These are phyloP conservation scores for Hyperoplus lanceolatus DNA, from an alignment of 2,797 vertebrate species.

Conservation along the genomic window DNA sequence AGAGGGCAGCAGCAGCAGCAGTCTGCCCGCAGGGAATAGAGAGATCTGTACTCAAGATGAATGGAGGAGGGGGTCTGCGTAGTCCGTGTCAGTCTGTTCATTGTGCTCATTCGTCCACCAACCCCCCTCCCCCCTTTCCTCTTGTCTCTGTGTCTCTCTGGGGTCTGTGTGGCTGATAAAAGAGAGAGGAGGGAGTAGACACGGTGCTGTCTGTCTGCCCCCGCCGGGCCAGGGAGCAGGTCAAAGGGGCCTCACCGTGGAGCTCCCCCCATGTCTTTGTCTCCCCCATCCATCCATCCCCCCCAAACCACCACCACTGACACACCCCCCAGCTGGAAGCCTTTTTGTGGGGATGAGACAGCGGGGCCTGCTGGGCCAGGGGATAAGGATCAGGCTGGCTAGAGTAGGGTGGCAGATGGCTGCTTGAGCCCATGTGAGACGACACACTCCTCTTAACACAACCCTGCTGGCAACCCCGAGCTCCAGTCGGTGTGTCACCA, in stretches of 20 bases:
- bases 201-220: constrained; percentile 78
- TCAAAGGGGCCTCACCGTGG: constrained; percentile 83
- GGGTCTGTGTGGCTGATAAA: constrained; percentile 78
- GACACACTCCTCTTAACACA: constrained; percentile 73
- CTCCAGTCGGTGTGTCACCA: constrained; percentile 61
- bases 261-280: constrained; percentile 78
- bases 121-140: constrained; percentile 59
- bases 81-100: constrained; percentile 72
- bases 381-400: constrained; percentile 86
- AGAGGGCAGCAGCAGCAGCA: constrained; percentile 69
- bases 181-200: constrained; percentile 70
- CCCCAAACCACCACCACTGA: constrained; percentile 15
- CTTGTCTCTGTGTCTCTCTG: constrained; percentile 63
- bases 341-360: constrained; percentile 78
- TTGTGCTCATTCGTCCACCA: constrained; percentile 77
- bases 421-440: constrained; percentile 85
- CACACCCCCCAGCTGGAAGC: constrained; percentile 66
- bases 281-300: constrained; percentile 25
- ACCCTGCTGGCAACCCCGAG: constrained; percentile 63
- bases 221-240: constrained; percentile 74
- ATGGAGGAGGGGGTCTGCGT: constrained; percentile 58
- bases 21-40: constrained; percentile 71
- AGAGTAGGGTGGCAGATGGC: constrained; percentile 92
- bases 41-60: constrained; percentile 74
- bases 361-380: constrained; percentile 67